Base-by-base conservation (phyloP, 64 coral and sea anemone species). In the Porites lutea region DNA sequence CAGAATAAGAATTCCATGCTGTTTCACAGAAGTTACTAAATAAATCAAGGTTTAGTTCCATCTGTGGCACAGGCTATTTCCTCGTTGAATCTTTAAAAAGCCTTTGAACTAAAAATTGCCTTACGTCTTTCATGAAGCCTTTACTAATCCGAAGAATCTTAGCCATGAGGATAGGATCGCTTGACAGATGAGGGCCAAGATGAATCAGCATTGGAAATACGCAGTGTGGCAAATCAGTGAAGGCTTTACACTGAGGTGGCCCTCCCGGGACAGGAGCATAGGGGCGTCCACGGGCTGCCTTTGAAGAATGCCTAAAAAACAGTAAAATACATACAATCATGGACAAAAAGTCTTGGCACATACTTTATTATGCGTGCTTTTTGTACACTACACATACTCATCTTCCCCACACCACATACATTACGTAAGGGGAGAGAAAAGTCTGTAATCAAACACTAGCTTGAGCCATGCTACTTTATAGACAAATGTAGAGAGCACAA, bases 91-190 rank as follows among this genome's bases (percentile, higher is more conserved):
- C 7, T 7, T 57, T 4, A 7, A 57, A 12, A 7, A 57, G 7
- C 7, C 2, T 48, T 8, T 47, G 3, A 13, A 11, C 10, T 16
- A 15, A 16, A 48, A 50, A 7, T 52, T 3, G 5, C 51, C 96
- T 67, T 67, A 99, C 97, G 86, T 99, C 97, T 77, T 99, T 99
- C 69, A 99, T 91, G 58, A 99, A 99, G 16, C 94, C 97, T 89
- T 93, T 93, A 20, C 97, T 92, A 64, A 99, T 88, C 71, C 97
- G 90, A 23, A 99, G 86, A 9, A 99, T 76, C 61, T 99, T 99
- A 23, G 95, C 97, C 94, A 94, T 85, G 46, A 99, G 78, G 53
- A 99, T 96, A 6, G 97, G 97, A 79, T 99, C 97, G 76, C 77
- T 92, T 5, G 97, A 99, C 44, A 99, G 71, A 23, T 99, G 89